Evolutionary conservation across 2,888 invertebrate species (phyloP), one percentile per base, ranked within the genome.

Genomic region (Agrotis ipsilon): DNA sequence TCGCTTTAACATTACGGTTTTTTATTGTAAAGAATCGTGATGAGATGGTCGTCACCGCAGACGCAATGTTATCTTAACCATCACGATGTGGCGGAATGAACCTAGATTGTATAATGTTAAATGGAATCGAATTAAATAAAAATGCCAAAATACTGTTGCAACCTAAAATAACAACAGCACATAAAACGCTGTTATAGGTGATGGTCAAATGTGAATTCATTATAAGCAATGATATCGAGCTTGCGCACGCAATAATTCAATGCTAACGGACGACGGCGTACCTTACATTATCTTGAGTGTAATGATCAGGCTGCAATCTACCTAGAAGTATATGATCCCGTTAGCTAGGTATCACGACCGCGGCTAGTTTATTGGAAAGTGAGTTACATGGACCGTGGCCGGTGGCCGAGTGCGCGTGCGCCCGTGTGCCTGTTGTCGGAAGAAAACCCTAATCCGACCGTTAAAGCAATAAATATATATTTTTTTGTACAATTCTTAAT

Each of bases 291-390:
- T 80, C 78, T 84, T 82, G 86, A 87, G 86, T 90, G 90, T 91
- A 92, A 91, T 91, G 91, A 90, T 89, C 91, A 88, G 83, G 82
- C 76, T 82, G 79, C 89, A 85, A 89, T 89, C 87, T 88, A 88
- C 89, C 88, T 89, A 90, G 91, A 91, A 91, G 91, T 92, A 90
- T 89, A 90, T 84, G 88, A 91, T 95, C 94, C 95, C 95, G 95
- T 95, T 95, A 95, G 92, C 89, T 90, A 91, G 94, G 92, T 94
- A 94, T 94, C 94, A 92, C 93, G 93, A 93, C 90, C 90, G 91
- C 85, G 89, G 92, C 92, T 92, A 90, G 93, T 92, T 94, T 92
- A 94, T 94, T 94, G 95, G 94, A 94, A 94, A 95, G 94, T 93
- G 91, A 94, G 92, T 89, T 91, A 92, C 90, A 86, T 88, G 90